Percentiles rank a stretch among this genome's conserved stretches.
These are phyloP conservation scores for Coecobrya sp. DNA, from an alignment of 2,888 invertebrate species.

Conservation along the genomic window DNA sequence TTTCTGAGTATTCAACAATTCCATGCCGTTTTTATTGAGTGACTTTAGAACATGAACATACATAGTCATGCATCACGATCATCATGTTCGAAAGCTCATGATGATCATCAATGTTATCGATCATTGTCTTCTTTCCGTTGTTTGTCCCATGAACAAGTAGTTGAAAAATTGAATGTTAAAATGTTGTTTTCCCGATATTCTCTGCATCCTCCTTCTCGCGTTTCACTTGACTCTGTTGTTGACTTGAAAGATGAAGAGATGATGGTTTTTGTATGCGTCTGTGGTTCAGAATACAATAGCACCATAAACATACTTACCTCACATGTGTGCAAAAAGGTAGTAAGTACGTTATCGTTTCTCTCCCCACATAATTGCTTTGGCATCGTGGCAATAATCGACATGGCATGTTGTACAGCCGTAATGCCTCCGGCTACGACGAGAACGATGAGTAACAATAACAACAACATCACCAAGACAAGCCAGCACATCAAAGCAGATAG, in stretches of 20 bases:
- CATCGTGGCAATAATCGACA: conserved; percentile 52
- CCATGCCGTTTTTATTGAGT: conserved; percentile 29
- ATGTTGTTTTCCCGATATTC: conserved; percentile 53
- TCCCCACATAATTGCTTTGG: conserved; percentile 48
- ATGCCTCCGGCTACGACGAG: conserved; percentile 16
- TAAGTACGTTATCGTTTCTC: neutral
- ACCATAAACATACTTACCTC: conserved; percentile 11
- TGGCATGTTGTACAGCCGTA: conserved; percentile 33
- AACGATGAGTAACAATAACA: conserved; percentile 30
- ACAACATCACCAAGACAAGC: conserved; percentile 15
- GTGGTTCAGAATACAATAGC: neutral
- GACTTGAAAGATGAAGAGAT: neutral
- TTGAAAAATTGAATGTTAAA: conserved; percentile 20
- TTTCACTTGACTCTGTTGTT: conserved; percentile 4
- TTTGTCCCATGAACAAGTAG: conserved; percentile 21
- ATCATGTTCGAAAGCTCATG: neutral
- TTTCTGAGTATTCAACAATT: conserved; percentile 30
- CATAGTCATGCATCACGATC: neutral
- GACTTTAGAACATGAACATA: conserved; percentile 12
- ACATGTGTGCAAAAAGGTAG: conserved; percentile 18
- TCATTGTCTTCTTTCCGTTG: conserved; percentile 41
- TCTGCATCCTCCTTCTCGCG: too few relatives aligned
- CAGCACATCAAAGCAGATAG: neutral
- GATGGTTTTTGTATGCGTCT: neutral
- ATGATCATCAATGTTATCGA: conserved; percentile 44